phyloP scores from a whole-genome alignment of 2,797 vertebrate species.

The Leptodactylus fallax region DNA sequence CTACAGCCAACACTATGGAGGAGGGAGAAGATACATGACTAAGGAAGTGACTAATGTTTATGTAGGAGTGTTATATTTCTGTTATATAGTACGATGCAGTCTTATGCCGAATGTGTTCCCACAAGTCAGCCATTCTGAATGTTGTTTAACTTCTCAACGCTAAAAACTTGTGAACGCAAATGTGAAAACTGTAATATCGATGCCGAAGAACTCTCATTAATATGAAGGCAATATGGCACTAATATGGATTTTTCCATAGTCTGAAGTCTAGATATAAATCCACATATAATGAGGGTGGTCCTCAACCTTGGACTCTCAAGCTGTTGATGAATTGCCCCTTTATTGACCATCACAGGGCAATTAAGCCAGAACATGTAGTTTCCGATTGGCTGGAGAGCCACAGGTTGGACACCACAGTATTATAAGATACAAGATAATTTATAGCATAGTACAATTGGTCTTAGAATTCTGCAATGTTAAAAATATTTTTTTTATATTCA shows the following conservation, averaged over 20 bases:
- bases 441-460: neutral
- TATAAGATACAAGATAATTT: neutral
- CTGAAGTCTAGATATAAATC: neutral
- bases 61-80: slow-evolving; percentile 22
- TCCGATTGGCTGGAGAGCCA: neutral
- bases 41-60: slow-evolving; percentile 15
- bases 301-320: neutral
- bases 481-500: neutral
- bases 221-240: neutral
- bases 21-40: slow-evolving; percentile 7
- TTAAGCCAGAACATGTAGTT: too few species aligned
- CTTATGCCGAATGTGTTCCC: neutral
- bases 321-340: neutral
- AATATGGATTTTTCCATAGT: neutral
- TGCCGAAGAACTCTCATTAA: neutral
- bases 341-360: too few species aligned
- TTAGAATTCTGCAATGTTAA: neutral
- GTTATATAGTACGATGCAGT: neutral
- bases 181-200: neutral
- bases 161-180: neutral
- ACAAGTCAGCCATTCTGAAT: neutral
- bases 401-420: neutral
- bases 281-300: neutral
- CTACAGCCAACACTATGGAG: slow-evolving; percentile 24
- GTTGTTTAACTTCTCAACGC: neutral